These are phyloP conservation scores for Mastacembelus armatus DNA, from an alignment of 2,797 vertebrate species.

Conservation along the genomic window DNA sequence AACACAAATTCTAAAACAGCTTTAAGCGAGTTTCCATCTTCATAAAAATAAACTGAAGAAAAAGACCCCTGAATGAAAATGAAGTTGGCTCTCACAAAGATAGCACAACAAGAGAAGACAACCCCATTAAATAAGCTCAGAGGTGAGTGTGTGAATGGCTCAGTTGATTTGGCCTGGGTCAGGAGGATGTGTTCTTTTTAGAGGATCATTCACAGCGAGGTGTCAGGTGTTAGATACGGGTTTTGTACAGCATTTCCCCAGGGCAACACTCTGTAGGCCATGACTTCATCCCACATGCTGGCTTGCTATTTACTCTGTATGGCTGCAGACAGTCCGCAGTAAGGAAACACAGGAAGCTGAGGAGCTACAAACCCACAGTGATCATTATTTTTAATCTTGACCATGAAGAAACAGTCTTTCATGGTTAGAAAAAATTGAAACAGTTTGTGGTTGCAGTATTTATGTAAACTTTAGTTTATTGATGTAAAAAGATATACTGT, in stretches of 20 bases:
- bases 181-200: conserved; percentile 62
- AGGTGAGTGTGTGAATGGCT: conserved; percentile 47
- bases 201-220: conserved; percentile 66
- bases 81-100: conserved; percentile 1
- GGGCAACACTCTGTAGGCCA: conserved; percentile 21
- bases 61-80: too few species aligned
- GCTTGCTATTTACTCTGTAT: conserved; percentile 14
- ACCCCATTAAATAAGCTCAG: conserved; percentile 8
- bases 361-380: conserved; percentile 4
- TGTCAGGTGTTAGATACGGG: conserved; percentile 58
- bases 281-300: conserved; percentile 43
- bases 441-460: conserved; percentile 1
- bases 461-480: conserved; percentile 3
- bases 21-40: background rate
- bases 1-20: background rate
- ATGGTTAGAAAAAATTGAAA: background rate
- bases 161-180: conserved; percentile 56
- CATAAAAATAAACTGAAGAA: too few species aligned
- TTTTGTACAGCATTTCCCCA: conserved; percentile 48
- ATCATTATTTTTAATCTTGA: conserved; percentile 24
- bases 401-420: conserved; percentile 3
- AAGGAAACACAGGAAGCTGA: conserved; percentile 23
- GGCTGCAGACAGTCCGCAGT: conserved; percentile 10
- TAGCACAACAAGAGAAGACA: background rate
- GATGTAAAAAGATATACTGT: background rate